phyloP scores from a whole-genome alignment of 2,888 invertebrate genomes.

The Erebia epiphron region DNA sequence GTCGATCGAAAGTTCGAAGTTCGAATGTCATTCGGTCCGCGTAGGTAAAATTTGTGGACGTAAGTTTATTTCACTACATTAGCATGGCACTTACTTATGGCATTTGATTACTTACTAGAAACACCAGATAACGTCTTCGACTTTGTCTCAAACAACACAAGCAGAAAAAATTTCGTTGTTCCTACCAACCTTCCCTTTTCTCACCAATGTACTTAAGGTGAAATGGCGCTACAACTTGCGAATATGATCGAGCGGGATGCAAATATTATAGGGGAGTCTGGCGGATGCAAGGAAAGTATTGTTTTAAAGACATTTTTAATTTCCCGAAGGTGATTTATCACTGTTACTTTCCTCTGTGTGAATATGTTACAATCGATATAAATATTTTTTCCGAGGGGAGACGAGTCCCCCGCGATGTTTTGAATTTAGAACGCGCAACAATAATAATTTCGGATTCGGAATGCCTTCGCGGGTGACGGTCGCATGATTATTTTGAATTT shows the following conservation, averaged over 20 bases:
- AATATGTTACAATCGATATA: conserved; percentile 62
- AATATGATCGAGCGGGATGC: conserved; percentile 35
- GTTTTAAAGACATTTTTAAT: conserved; percentile 83
- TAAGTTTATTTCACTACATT: too few species aligned
- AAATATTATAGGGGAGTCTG: conserved; percentile 49
- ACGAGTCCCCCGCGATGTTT: conserved; percentile 70
- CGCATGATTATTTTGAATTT: conserved; percentile 47
- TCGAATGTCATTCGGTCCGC: too few species aligned
- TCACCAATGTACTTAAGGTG: conserved; percentile 12
- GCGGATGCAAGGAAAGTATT: conserved; percentile 72
- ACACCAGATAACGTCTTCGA: neutral
- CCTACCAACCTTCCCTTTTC: conserved; percentile 9
- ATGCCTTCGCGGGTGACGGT: conserved; percentile 75
- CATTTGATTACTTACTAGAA: too few species aligned
- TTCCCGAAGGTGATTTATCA: conserved; percentile 83
- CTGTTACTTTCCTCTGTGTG: conserved; percentile 55
- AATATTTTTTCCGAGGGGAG: conserved; percentile 63
- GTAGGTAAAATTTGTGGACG: too few species aligned
- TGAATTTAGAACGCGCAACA: conserved; percentile 74
- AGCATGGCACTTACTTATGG: too few species aligned
- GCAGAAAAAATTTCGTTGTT: conserved; percentile 4
- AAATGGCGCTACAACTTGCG: conserved; percentile 23
- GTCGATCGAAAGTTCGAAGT: too few species aligned
- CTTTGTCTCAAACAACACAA: conserved; percentile 7
- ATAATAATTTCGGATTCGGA: conserved; percentile 56